Evolutionary conservation across 2,888 invertebrate genomes (phyloP).

Genomic region (Cylloceria caligata): DNA sequence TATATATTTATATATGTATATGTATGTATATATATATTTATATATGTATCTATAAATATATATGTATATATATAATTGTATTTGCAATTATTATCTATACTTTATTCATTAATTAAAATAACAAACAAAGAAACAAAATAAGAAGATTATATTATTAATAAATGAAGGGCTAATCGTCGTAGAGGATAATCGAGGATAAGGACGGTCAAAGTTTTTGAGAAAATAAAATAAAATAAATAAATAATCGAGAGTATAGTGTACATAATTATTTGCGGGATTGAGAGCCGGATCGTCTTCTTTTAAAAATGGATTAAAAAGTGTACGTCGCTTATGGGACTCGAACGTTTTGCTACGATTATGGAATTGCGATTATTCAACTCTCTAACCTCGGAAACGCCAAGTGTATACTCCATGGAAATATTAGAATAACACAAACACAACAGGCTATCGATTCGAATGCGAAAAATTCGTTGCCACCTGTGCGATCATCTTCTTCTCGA

Average conservation of each 20-base stretch:
- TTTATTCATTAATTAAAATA: conserved; percentile 76
- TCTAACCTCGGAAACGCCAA: conserved; percentile 59
- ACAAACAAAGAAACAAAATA: conserved; percentile 63
- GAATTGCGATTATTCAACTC: conserved; percentile 42
- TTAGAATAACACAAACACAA: conserved; percentile 5
- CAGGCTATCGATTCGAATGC: conserved; percentile 38
- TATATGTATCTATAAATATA: no score
- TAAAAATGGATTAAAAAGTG: neutral
- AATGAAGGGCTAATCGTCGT: conserved; percentile 63
- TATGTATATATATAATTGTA: conserved; percentile 81
- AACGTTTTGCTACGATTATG: conserved; percentile 21
- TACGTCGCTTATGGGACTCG: no score
- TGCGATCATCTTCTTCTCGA: conserved; percentile 51
- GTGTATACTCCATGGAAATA: conserved; percentile 34
- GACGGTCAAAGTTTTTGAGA: conserved; percentile 41
- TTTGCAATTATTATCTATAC: conserved; percentile 80
- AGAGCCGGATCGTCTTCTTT: conserved; percentile 31
- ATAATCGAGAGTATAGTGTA: conserved; percentile 36
- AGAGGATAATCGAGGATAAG: conserved; percentile 55
- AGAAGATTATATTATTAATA: conserved; percentile 72
- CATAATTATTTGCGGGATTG: conserved; percentile 52
- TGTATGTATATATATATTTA: no score
- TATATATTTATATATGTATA: no score
- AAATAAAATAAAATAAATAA: conserved; percentile 30
- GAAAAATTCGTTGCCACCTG: conserved; percentile 55